Percentiles rank a stretch among this genome's conserved stretches.
Evolutionary conservation across 2,113 vertebrate genomes (phyloP).

Genomic region (Rhea pennata): DNA sequence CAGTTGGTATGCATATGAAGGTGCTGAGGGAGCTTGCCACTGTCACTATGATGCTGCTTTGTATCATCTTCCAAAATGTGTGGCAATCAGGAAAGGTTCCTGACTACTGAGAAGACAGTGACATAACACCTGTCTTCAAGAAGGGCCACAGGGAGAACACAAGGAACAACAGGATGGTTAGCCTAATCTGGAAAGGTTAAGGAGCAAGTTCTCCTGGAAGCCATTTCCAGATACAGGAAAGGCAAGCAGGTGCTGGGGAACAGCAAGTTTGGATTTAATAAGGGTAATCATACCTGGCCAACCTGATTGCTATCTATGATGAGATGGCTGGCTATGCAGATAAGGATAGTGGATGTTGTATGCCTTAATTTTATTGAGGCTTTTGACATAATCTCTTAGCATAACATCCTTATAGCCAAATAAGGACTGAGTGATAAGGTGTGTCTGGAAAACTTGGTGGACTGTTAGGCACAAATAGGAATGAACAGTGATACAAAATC

Average conservation of each 20-base stretch:
- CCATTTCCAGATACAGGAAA: neutral
- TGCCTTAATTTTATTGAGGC: neutral
- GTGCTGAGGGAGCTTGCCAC: neutral
- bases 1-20: fast-evolving
- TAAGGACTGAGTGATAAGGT: neutral
- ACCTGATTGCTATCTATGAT: neutral
- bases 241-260: neutral
- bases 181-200: neutral
- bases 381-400: neutral
- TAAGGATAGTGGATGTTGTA: neutral
- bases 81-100: neutral
- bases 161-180: neutral
- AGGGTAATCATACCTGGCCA: neutral
- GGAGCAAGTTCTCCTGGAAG: neutral
- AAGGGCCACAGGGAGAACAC: neutral
- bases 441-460: neutral
- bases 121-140: neutral
- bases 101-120: neutral
- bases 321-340: neutral
- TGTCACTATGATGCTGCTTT: neutral
- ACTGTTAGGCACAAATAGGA: neutral
- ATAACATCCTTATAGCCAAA: neutral
- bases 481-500: neutral
- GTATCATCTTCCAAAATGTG: neutral
- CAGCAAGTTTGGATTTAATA: neutral